A percentile compares a stretch with the other conserved stretches of the same genome.
Evolutionary conservation across 2,113 vertebrate genomes (phyloP).

Genomic region (Telmatochromis bifrenatus): DNA sequence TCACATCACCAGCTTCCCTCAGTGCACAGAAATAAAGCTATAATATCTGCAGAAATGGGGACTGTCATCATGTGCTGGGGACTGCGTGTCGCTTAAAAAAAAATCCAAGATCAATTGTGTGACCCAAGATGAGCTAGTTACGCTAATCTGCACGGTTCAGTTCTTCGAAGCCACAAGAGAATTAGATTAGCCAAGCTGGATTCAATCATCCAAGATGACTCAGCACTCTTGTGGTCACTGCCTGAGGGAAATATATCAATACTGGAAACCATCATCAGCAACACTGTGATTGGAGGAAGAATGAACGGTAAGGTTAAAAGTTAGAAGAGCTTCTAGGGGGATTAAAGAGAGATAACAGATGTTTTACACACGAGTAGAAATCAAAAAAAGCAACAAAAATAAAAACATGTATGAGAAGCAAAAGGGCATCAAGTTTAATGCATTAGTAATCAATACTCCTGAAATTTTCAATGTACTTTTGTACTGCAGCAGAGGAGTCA

Average conservation of each 20-base stretch:
- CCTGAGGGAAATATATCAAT: background rate
- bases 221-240: background rate
- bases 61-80: background rate
- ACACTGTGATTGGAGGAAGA: background rate
- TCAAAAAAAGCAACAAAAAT: background rate
- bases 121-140: background rate
- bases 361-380: background rate
- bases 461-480: background rate
- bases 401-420: background rate
- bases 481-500: background rate
- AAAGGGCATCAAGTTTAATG: background rate
- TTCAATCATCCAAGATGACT: background rate
- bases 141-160: background rate
- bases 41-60: background rate
- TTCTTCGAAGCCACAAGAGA: background rate
- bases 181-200: background rate
- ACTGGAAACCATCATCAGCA: background rate
- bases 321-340: background rate
- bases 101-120: background rate
- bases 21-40: background rate
- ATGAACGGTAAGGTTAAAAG: background rate
- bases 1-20: background rate
- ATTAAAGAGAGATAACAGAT: background rate
- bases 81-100: background rate
- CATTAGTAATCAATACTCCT: background rate